Conservation (phyloP, 92 coral and sea anemone species). For the Scolanthus callimorphus region DNA sequence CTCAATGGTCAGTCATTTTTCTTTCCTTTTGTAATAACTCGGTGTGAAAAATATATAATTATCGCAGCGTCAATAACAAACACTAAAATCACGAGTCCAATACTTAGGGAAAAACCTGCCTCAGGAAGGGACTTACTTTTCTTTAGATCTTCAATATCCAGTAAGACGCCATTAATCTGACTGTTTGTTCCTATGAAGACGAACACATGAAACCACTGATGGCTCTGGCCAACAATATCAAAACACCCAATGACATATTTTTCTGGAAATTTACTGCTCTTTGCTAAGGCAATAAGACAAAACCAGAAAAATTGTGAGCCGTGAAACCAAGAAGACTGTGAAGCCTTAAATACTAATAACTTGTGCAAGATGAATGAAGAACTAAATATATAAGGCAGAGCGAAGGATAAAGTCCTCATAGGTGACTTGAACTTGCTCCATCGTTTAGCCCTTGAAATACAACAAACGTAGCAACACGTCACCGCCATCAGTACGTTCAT, state of each 20-base stretch:
- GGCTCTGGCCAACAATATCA: slow-evolving; percentile 79
- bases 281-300: slow-evolving; percentile 44
- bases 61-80: slow-evolving; percentile 27
- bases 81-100: slow-evolving; percentile 45
- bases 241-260: slow-evolving; percentile 41
- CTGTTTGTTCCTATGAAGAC: slow-evolving; percentile 57
- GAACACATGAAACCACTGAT: slow-evolving; percentile 75
- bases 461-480: slow-evolving; percentile 49
- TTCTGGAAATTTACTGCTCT: slow-evolving; percentile 66
- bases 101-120: slow-evolving; percentile 31
- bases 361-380: slow-evolving; percentile 32
- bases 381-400: slow-evolving; percentile 57
- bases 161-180: slow-evolving; percentile 54
- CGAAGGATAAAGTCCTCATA: slow-evolving; percentile 53
- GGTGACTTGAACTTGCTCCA: slow-evolving; percentile 12
- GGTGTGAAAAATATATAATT: slow-evolving; percentile 31
- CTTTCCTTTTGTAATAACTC: no score
- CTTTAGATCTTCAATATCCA: slow-evolving; percentile 34
- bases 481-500: slow-evolving; percentile 49
- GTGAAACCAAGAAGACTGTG: slow-evolving; percentile 42
- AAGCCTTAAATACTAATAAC: slow-evolving; percentile 20
- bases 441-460: slow-evolving; percentile 46
- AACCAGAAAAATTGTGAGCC: slow-evolving; percentile 73
- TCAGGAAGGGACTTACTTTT: background rate
- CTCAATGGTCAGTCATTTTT: no score